Base-by-base conservation (phyloP, 2,113 vertebrate species). In the Nycticryphes semicollaris region DNA sequence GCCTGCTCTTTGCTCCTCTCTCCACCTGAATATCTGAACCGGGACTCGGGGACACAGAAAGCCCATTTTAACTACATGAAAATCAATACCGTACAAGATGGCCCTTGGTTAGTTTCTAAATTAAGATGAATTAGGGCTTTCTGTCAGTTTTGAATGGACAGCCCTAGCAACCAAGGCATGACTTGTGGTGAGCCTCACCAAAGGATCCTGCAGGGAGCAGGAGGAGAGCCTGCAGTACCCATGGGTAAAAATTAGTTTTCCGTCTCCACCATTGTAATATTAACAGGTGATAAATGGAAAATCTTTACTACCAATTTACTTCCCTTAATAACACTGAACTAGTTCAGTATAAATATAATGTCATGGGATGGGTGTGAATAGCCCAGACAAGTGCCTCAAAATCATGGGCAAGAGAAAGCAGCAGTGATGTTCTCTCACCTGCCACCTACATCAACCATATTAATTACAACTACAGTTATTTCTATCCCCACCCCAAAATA, bases 361-460 rank as follows among this genome's bases (percentile, higher is more conserved):
- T n/a, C 30, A 37, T 43, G 30, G 28, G 18, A 53, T 51, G 23
- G 30, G 23, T n/a, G 35, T 53, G 23, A 51, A 64, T 17, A 53
- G 23, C 22, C 12, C 31, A 62, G 31, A 25, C 11, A 30, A 6
- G 10, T 21, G 35, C 10, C 47, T 79, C 51, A 33, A 64, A 22
- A 41, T 31, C 13, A 21, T 51, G 21, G 22, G 22, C n/a, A 78
- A 51, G 17, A 17, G 47, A 78, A 50, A 41, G 47, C 59, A 64
- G 76, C 28, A 41, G 47, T 39, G 21, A 33, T 7, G 8, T 25
- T 27, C 4, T 1, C 43, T 30, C 41, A 16, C 22, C 28, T 20
- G 22, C 1, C 11, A 5, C 11, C 20, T 23, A 20, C 4, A 1
- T 47, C 41, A 59, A 19, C 15, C 14, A 20, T n/a, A 12, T 37